Conservation (phyloP, 1,140 invertebrate genomes). For the Drosophila lowei region DNA sequence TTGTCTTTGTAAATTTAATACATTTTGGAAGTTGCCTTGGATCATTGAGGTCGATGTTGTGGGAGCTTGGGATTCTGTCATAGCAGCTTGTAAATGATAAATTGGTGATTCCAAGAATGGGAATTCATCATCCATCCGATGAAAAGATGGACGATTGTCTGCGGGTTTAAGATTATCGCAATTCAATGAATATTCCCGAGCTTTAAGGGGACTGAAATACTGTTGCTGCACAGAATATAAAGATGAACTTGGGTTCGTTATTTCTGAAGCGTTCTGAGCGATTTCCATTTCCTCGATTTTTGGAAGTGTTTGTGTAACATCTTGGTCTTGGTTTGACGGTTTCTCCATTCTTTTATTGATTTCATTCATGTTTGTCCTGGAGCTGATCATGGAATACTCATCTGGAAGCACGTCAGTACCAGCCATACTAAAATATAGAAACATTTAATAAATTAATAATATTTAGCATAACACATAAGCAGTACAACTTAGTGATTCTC, state of each 20-base stretch:
- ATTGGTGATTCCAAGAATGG: background rate
- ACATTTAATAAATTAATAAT: too few species aligned
- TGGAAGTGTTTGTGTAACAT: background rate
- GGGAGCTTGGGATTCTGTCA: constrained; percentile 21
- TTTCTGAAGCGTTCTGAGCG: background rate
- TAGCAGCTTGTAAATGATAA: constrained; percentile 7
- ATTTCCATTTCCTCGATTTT: background rate
- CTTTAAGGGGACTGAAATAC: constrained; percentile 35
- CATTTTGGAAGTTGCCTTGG: constrained; percentile 61
- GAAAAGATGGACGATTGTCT: background rate
- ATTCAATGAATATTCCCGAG: constrained; percentile 4
- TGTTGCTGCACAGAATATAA: constrained; percentile 16
- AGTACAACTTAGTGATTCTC: background rate
- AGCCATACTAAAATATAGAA: constrained; percentile 2
- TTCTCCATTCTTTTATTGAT: background rate
- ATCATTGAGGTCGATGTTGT: constrained; percentile 52
- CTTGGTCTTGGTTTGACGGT: background rate
- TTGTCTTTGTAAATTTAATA: constrained; percentile 52
- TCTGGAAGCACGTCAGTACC: background rate
- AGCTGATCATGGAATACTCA: background rate
- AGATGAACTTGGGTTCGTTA: background rate
- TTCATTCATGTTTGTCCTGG: background rate
- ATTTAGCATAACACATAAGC: background rate
- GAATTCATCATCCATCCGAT: background rate
- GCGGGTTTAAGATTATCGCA: constrained; percentile 11